These are phyloP conservation scores for Zophobas morio DNA, from an alignment of 1,140 invertebrate species.

Conservation along the genomic window DNA sequence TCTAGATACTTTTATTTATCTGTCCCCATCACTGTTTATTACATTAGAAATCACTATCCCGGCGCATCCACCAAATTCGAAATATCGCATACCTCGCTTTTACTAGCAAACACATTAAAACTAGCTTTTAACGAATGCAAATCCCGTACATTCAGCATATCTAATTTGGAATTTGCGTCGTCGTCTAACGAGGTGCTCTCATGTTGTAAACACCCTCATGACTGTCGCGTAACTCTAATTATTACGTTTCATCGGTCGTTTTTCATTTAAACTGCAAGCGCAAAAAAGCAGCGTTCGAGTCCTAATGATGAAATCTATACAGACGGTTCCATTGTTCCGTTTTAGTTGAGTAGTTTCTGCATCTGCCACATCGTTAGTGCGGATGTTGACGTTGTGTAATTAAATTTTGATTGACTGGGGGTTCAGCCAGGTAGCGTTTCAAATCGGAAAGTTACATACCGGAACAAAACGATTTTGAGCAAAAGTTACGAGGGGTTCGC, in stretches of 20 bases:
- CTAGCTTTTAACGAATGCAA: no score
- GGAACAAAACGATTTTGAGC: not conserved
- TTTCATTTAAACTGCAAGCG: no score
- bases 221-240: no score
- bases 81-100: no score
- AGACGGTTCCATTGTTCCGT: not conserved
- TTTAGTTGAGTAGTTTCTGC: conserved; percentile 12
- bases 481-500: not conserved
- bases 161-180: no score
- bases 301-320: not conserved
- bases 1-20: no score
- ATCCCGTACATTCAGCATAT: no score
- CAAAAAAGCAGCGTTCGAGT: not conserved
- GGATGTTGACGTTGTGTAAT: conserved; percentile 5
- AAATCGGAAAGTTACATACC: not conserved
- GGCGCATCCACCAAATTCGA: conserved; percentile 27
- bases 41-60: not conserved
- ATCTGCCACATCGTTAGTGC: not conserved
- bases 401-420: not conserved
- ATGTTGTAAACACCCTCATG: no score
- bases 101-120: no score
- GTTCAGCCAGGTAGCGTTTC: not conserved
- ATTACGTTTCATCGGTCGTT: no score
- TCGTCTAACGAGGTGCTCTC: no score
- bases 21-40: no score